Base-by-base conservation (phyloP, 2,888 invertebrate species). In the Chloroclysta siterata region DNA sequence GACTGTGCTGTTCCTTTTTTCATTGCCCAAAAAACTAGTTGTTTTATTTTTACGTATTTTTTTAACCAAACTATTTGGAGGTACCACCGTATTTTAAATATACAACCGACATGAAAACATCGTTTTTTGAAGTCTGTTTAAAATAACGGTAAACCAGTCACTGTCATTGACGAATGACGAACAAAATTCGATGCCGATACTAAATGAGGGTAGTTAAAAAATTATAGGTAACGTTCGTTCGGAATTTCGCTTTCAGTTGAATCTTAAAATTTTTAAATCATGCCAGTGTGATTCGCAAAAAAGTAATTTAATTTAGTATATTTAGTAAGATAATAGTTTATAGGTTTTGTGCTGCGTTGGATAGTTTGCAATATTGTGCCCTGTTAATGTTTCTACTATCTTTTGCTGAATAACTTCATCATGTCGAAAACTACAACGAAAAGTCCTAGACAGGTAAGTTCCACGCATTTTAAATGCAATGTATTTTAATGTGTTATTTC, bases 361-460 rank as follows among this genome's bases (percentile, higher is more conserved):
- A 22, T 22, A 22, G 8, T 14, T 14, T 47, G 8, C 8, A 50
- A 15, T 15, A 36, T 33, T 36, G 51, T 33, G 33, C 5, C 28
- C 5, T 55, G 14, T 39, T n/a, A 10, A 0, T 54, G 11, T 7
- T 36, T 39, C 14, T 39, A 42, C 53, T 46, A 44, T 53, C 46
- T 47, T 4, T 10, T 17, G 17, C 7, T 58, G 15, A 46, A 59
- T 44, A 36, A 14, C 8, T 28, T 11, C 42, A 51, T 22, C 22
- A 60, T 56, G 53, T 55, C 60, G 46, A 60, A 64, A n/a, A n/a
- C n/a, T n/a, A n/a, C n/a, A n/a, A n/a, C n/a, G n/a, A n/a, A n/a
- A 80, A 80, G 68, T 72, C 0, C 42, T 0, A 68, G 72, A 41
- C 56, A 53, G 42, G 70, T 68, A n/a, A 75, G 60, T 54, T 39